These are phyloP conservation scores for Yponomeuta cagnagella DNA, from an alignment of 2,888 invertebrate genomes.

Conservation along the genomic window DNA sequence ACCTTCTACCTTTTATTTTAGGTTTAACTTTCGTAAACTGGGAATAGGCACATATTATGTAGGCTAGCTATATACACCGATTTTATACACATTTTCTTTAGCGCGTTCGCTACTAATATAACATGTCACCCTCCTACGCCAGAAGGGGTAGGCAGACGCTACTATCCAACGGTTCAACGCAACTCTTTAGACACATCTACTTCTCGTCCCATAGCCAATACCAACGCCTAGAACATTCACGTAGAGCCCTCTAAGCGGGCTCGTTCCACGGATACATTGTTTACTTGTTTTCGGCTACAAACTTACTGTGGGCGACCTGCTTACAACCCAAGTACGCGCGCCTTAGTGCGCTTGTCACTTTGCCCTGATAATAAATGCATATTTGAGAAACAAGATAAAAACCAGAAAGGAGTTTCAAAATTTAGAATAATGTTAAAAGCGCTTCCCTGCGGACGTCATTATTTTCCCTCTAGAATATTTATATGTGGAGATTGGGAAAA, in stretches of 20 bases:
- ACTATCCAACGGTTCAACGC: neutral
- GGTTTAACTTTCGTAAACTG: neutral
- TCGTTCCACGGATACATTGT: neutral
- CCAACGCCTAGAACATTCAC: conserved; percentile 6
- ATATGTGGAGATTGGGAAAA: too few species aligned
- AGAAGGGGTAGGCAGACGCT: neutral
- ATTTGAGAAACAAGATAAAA: conserved; percentile 19
- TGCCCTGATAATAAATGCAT: conserved; percentile 53
- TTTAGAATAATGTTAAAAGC: too few species aligned
- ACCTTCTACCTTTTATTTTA: neutral
- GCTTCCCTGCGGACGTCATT: too few species aligned
- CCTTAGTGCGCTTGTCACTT: conserved; percentile 71
- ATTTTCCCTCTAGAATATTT: too few species aligned
- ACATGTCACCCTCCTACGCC: neutral
- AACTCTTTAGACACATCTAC: conserved; percentile 35
- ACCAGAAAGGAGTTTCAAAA: neutral
- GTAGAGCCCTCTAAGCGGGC: conserved; percentile 3
- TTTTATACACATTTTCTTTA: neutral
- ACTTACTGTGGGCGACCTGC: conserved; percentile 75
- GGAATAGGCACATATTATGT: neutral
- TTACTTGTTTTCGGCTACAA: conserved; percentile 40
- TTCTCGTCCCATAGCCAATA: conserved; percentile 18
- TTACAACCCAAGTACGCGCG: conserved; percentile 75
- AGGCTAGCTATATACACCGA: neutral
- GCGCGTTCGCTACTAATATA: neutral